Conservation (phyloP, 1,140 invertebrate genomes). For the Drosophila truncata region DNA sequence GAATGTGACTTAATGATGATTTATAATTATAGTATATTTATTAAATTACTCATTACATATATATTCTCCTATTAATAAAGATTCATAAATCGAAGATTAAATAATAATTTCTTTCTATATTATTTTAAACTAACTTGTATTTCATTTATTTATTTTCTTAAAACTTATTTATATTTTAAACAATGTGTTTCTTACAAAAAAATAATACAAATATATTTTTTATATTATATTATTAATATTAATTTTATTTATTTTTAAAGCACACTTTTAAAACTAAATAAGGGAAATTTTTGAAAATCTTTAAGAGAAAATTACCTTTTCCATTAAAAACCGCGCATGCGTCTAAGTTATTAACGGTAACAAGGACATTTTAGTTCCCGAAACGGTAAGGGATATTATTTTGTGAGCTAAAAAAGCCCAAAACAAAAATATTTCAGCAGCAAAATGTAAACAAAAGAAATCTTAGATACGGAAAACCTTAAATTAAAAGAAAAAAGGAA, state of each 20-base stretch:
- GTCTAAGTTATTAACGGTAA: conserved; percentile 42
- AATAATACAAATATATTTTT: neutral
- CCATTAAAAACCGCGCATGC: conserved; percentile 56
- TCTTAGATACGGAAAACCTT: neutral
- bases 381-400: conserved; percentile 48
- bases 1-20: too few species aligned
- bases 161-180: too few species aligned
- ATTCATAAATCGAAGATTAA: too few species aligned
- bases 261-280: neutral
- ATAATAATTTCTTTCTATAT: too few species aligned
- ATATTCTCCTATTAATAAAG: too few species aligned
- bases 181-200: too few species aligned
- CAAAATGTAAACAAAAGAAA: conserved; percentile 60
- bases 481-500: neutral
- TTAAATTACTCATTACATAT: too few species aligned
- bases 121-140: too few species aligned
- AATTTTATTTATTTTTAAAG: neutral
- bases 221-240: neutral
- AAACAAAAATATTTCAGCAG: conserved; percentile 43
- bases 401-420: conserved; percentile 54
- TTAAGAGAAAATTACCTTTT: conserved; percentile 46
- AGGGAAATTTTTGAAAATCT: conserved; percentile 6
- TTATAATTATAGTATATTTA: too few species aligned
- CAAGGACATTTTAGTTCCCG: conserved; percentile 4
- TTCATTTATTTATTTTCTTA: too few species aligned